These are phyloP conservation scores for Drosophila punjabiensis DNA, from an alignment of 1,140 invertebrate species.

Conservation along the genomic window DNA sequence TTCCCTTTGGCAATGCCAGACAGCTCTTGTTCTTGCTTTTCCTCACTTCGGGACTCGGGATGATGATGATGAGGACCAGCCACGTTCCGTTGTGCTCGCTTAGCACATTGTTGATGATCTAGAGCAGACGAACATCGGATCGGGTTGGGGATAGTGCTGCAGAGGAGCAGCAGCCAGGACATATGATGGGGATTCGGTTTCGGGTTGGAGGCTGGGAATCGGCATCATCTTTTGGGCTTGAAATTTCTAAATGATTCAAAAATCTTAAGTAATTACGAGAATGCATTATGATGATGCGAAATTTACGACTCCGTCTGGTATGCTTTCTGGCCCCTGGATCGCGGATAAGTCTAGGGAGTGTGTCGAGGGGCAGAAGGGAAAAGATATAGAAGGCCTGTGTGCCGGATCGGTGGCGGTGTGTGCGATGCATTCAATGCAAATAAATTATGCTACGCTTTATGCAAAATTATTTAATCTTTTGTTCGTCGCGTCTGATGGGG, in stretches of 20 bases:
- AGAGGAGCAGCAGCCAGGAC: not conserved
- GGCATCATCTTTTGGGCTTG: conserved; percentile 65
- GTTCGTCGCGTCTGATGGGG: conserved; percentile 70
- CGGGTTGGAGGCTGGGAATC: conserved; percentile 13
- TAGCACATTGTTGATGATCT: conserved; percentile 79
- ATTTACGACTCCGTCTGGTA: conserved; percentile 71
- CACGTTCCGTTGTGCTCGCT: conserved; percentile 61
- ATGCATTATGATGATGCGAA: conserved; percentile 84
- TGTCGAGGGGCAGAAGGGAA: not conserved
- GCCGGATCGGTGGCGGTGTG: conserved; percentile 78
- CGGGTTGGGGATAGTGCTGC: not conserved
- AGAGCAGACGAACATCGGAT: conserved; percentile 53
- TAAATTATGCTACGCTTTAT: conserved; percentile 84
- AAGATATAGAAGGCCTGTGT: conserved; percentile 32
- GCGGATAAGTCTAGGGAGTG: not conserved
- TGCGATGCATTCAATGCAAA: conserved; percentile 83
- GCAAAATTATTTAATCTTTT: conserved; percentile 85
- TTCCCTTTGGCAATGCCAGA: conserved; percentile 19
- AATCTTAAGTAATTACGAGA: conserved; percentile 84
- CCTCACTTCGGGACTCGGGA: conserved; percentile 5
- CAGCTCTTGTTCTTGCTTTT: conserved; percentile 10
- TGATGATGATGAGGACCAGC: conserved; percentile 4
- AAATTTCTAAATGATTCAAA: conserved; percentile 81
- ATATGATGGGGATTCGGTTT: not conserved
- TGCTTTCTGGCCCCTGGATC: conserved; percentile 21